Percentiles rank a stretch among this genome's conserved stretches.
Conservation (phyloP, 2,888 invertebrate genomes). For the Lasius platythorax region DNA sequence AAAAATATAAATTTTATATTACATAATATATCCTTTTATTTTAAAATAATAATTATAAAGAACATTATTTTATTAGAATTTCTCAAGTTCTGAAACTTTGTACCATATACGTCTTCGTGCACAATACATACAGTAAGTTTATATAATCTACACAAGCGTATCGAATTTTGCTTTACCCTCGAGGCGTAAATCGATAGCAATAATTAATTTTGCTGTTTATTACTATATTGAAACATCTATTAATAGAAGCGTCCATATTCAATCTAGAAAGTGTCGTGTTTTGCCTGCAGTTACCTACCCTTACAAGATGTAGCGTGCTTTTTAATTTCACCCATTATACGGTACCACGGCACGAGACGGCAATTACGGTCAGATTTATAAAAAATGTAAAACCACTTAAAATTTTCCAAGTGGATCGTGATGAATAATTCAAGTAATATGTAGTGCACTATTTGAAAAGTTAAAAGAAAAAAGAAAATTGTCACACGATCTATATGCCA, state of each 20-base stretch:
- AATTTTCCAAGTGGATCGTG: neutral
- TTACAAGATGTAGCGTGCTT: neutral
- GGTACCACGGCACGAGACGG: neutral
- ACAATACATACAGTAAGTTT: neutral
- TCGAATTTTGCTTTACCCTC: neutral
- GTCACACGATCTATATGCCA: neutral
- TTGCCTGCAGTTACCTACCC: neutral
- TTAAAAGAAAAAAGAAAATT: neutral
- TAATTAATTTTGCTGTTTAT: constrained; percentile 20
- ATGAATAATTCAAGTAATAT: neutral
- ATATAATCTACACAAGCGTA: neutral
- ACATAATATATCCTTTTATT: neutral
- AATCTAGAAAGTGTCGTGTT: neutral
- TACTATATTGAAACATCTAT: neutral
- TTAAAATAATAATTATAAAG: neutral
- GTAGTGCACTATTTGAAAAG: neutral
- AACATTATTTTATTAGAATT: neutral
- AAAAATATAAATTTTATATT: neutral
- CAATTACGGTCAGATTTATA: neutral
- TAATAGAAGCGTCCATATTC: neutral
- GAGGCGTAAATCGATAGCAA: constrained; percentile 4
- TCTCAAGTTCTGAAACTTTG: neutral
- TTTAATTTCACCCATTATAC: neutral
- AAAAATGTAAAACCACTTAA: constrained; percentile 3
- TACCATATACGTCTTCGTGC: neutral